These are phyloP conservation scores for Melanerpes formicivorus DNA, from an alignment of 2,113 vertebrate genomes.

Conservation along the genomic window DNA sequence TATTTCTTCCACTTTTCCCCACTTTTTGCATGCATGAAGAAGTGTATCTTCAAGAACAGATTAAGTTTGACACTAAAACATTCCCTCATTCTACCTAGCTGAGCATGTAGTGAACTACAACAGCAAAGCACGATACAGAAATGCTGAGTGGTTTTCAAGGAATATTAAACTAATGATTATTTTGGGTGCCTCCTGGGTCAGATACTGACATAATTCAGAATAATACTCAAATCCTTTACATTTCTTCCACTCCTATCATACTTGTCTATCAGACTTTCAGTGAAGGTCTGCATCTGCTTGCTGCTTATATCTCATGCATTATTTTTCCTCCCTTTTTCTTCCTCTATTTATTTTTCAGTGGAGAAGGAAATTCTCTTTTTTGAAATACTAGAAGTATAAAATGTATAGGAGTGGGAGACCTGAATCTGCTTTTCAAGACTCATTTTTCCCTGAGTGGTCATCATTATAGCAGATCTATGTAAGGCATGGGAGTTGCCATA, in stretches of 20 bases:
- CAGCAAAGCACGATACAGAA: background rate
- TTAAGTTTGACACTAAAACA: background rate
- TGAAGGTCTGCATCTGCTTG: background rate
- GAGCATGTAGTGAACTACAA: background rate
- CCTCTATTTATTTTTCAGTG: background rate
- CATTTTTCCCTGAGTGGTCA: slow-evolving; percentile 10
- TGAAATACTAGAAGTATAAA: slow-evolving; percentile 6
- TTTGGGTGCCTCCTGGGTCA: background rate
- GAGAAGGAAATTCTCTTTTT: background rate
- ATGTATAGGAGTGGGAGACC: background rate
- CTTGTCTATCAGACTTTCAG: background rate
- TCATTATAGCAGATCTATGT: slow-evolving; percentile 21
- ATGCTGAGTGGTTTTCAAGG: background rate
- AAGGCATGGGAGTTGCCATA: slow-evolving; percentile 41
- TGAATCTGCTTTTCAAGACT: slow-evolving; percentile 18
- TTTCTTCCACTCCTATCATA: background rate
- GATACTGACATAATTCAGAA: background rate
- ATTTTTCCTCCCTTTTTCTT: fast-evolving
- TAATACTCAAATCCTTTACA: background rate
- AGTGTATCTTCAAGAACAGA: background rate
- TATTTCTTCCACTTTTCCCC: background rate
- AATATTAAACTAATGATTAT: background rate
- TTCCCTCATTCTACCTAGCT: background rate
- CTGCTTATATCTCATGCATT: background rate
- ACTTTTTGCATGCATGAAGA: background rate